Percentiles rank a stretch among this genome's conserved stretches.
These are phyloP conservation scores for Proteles cristata DNA, from an alignment of 2,113 vertebrate genomes.

Conservation along the genomic window DNA sequence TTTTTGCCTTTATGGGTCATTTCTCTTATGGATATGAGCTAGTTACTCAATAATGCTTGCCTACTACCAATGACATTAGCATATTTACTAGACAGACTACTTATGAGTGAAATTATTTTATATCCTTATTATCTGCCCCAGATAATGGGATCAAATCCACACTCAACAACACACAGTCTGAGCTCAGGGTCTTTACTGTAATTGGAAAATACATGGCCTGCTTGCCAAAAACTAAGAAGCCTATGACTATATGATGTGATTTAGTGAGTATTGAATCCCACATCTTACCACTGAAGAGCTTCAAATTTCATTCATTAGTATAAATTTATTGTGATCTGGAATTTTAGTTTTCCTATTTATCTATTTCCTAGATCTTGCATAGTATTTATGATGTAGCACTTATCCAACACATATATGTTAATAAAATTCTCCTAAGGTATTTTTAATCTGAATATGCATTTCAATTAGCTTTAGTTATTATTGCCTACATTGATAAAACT, in stretches of 20 bases:
- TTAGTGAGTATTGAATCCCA: conserved; percentile 31
- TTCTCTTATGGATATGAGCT: conserved; percentile 21
- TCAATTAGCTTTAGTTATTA: not conserved
- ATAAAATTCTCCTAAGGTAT: not conserved
- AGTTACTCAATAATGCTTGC: not conserved
- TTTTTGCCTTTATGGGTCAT: conserved; percentile 23
- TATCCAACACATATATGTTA: not conserved
- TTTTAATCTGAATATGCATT: not conserved
- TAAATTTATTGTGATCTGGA: not conserved
- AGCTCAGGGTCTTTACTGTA: not conserved
- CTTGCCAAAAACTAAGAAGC: conserved; percentile 14
- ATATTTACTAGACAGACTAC: conserved; percentile 31
- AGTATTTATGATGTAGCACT: not conserved
- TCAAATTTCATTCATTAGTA: conserved; percentile 2
- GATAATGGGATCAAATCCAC: not conserved
- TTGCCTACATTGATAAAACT: not conserved
- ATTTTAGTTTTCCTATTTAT: not conserved
- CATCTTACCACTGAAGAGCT: not conserved
- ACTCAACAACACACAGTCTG: not conserved
- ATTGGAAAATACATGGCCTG: conserved; percentile 22
- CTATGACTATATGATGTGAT: not conserved
- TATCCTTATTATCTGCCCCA: conserved; percentile 26
- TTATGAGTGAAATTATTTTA: conserved; percentile 26
- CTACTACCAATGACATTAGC: not conserved
- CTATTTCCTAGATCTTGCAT: not conserved